Conservation (phyloP, 2,113 vertebrate species). For the Lanius collurio region DNA sequence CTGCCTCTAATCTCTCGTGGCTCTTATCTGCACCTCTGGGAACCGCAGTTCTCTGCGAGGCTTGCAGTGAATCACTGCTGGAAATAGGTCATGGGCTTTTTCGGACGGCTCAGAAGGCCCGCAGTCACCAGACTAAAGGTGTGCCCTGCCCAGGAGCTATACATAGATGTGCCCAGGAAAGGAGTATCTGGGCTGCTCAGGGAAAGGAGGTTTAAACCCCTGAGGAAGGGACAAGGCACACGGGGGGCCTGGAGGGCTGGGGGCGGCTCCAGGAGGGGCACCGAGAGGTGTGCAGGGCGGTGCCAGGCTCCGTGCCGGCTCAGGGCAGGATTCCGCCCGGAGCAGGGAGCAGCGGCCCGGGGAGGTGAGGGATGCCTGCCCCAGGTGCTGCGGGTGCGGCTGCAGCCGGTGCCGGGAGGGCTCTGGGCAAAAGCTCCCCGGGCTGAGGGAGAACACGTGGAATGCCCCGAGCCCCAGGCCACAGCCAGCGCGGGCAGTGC, state of each 20-base stretch:
- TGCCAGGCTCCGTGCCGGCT: background rate
- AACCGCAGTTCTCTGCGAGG: background rate
- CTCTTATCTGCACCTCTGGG: slow-evolving; percentile 34
- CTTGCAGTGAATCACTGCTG: slow-evolving; percentile 11
- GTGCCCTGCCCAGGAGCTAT: background rate
- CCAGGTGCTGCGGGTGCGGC: background rate
- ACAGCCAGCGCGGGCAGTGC: background rate
- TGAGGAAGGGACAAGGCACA: background rate
- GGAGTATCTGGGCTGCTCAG: background rate
- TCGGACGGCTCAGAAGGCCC: slow-evolving; percentile 13
- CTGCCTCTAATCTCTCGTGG: background rate
- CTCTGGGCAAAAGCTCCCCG: background rate
- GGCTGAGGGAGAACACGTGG: background rate
- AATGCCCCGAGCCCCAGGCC: background rate
- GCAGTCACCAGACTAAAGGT: background rate
- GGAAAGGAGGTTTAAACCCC: background rate
- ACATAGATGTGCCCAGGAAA: background rate
- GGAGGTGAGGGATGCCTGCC: background rate
- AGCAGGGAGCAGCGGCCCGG: background rate
- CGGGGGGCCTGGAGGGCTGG: background rate
- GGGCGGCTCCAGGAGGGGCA: background rate
- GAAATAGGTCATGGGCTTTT: slow-evolving; percentile 30
- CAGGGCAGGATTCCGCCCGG: background rate
- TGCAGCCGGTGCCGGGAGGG: background rate
- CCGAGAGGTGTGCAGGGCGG: background rate